Base-by-base conservation (phyloP, 2,888 invertebrate genomes). In the Zaprionus obscuricornis region DNA sequence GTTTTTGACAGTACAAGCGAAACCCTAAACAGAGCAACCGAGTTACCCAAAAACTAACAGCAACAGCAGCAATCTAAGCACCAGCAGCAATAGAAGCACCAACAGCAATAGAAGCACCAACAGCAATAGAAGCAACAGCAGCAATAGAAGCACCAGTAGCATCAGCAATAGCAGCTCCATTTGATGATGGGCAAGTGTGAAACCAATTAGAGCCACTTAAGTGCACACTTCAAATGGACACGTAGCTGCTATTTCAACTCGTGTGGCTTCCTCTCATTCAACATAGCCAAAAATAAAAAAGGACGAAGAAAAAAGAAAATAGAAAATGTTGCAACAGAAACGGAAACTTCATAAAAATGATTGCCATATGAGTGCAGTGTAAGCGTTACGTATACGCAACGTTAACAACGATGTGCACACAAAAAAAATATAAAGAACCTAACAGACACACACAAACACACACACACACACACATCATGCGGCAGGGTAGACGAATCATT, bases 141-240 rank as follows among this genome's bases (percentile, higher is more conserved):
- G 34, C 36, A 27, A 11, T 24, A 42, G 33, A 42, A 46, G 24
- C 62, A 49, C 40, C 22, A 37, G n/a, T n/a, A n/a, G n/a, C n/a
- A n/a, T n/a, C n/a, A n/a, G n/a, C n/a, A n/a, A n/a, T n/a, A n/a
- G 42, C 36, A 45, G 42, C 43, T 49, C 47, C 82, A 85, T 75
- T 81, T 81, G 63, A 84, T 78, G 72, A 74, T 68, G 67, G 76
- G 57, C 62, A 46, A 81, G 85, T 85, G 87, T 77, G 82, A 87
- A 85, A 79, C 87, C 85, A 85, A 85, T 85, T 85, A 85, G 85
- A 75, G 66, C 77, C 86, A 85, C 85, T 85, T 86, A 86, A 85
- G 81, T 79, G 85, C 67, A 50, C 71, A 85, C 85, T 85, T 82
- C 68, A 81, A 81, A 69, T 64, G 81, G 72, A 73, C 76, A 70